Conservation (phyloP, 2,888 invertebrate species). For the Melanostoma scalare region DNA sequence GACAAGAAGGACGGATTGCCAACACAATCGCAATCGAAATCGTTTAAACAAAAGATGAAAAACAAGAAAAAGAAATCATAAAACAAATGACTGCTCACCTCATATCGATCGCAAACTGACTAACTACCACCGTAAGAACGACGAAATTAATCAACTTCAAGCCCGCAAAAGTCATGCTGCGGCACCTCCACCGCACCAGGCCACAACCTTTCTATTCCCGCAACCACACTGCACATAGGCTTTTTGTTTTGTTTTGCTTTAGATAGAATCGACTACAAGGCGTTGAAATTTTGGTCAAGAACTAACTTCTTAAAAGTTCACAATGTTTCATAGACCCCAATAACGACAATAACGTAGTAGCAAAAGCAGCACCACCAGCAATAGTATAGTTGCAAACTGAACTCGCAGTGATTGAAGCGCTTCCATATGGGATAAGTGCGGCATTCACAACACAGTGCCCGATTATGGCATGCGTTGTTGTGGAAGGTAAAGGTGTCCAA, state of each 20-base stretch:
- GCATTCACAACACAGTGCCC: slow-evolving; percentile 27
- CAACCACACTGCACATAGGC: slow-evolving; percentile 9
- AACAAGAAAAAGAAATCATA: slow-evolving; percentile 21
- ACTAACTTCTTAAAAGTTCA: slow-evolving; percentile 74
- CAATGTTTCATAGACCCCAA: slow-evolving; percentile 71
- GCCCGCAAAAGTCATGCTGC: slow-evolving; percentile 64
- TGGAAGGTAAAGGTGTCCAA: slow-evolving; percentile 57
- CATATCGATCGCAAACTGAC: slow-evolving; percentile 66
- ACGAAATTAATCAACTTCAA: slow-evolving; percentile 73
- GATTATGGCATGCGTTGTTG: slow-evolving; percentile 43
- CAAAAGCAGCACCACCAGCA: slow-evolving; percentile 4
- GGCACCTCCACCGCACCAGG: slow-evolving; percentile 53
- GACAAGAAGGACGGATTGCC: slow-evolving; percentile 18
- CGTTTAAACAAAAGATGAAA: slow-evolving; percentile 69
- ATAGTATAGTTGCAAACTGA: neutral
- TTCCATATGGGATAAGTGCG: slow-evolving; percentile 47
- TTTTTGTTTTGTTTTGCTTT: slow-evolving; percentile 22
- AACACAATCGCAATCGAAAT: slow-evolving; percentile 61
- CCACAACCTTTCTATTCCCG: slow-evolving; percentile 64
- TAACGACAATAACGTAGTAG: slow-evolving; percentile 33
- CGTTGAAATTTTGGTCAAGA: slow-evolving; percentile 74
- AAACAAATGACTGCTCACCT: slow-evolving; percentile 70
- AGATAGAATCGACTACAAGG: slow-evolving; percentile 66
- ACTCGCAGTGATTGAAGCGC: slow-evolving; percentile 49
- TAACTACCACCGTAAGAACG: slow-evolving; percentile 67